phyloP scores from a whole-genome alignment of 2,113 vertebrate genomes.

The Erythrolamprus reginae region DNA sequence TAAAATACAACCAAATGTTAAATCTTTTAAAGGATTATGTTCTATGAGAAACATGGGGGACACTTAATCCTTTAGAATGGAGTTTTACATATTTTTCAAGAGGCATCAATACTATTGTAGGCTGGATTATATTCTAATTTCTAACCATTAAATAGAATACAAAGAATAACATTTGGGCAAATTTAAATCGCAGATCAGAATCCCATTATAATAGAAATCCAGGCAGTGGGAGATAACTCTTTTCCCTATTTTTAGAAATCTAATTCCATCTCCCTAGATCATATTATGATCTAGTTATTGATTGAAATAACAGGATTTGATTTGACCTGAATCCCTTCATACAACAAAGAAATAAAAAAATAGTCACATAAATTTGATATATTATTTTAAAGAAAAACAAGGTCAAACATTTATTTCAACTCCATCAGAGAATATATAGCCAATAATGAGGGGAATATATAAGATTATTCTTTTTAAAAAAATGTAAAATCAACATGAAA shows the following conservation, averaged over 20 bases:
- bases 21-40: neutral
- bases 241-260: neutral
- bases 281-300: neutral
- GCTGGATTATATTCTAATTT: neutral
- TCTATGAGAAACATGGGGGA: neutral
- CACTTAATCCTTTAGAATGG: neutral
- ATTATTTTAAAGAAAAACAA: neutral
- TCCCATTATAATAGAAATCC: neutral
- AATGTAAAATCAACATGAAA: neutral
- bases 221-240: neutral
- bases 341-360: neutral
- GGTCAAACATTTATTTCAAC: neutral
- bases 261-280: neutral
- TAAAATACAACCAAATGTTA: neutral
- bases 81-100: neutral
- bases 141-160: neutral
- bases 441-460: neutral
- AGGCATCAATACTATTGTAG: neutral
- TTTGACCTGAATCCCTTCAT: neutral
- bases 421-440: neutral
- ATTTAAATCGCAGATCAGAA: neutral
- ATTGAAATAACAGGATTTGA: neutral
- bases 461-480: neutral
- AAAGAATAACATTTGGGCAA: neutral
- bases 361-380: neutral